Base-by-base conservation (phyloP, 92 coral and sea anemone genomes). In the Heteractis magnifica region DNA sequence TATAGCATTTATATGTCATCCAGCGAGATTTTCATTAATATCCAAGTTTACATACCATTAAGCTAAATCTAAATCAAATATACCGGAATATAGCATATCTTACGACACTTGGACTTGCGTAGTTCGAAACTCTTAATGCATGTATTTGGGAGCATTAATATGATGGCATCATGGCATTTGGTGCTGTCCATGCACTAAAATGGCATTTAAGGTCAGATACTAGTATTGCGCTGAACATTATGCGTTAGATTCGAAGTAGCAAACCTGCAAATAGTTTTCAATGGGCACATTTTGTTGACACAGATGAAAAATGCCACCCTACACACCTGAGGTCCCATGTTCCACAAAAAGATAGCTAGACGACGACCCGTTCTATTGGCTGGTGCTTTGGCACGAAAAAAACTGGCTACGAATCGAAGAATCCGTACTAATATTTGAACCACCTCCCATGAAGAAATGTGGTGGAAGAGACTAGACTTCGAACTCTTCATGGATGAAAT, bases 341-440 rank as follows among this genome's bases (percentile, higher is more conserved):
- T n/a, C 16, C 20, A 18, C 44, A 64, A 9, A 5, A 4, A 68
- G 72, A 23, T 10, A 68, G 26, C 70, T 6, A 68, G 49, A 48
- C 3, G 23, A 68, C 23, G 44, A 34, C 3, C 44, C 44, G 44
- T 34, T 0, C 3, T 34, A 26, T 26, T 26, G 73, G 21, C 16
- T 79, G 52, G 23, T 23, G 62, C 70, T 81, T 81, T 68, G 77
- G 77, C 84, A 77, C 49, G 83, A 49, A 71, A 70, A 26, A 8
- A 34, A 34, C 44, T 21, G 59, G 10, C n/a, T 51, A 14, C 5
- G 11, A 34, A 34, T 34, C 11, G 10, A 18, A 55, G 6, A 77
- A 11, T 52, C 13, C 56, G 18, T n/a, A 16, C 10, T 77, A 55
- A 52, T 53, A 10, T 20, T 52, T 18, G 10, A 77, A 34, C 44